These are phyloP conservation scores for Poeciliopsis retropinna DNA, from an alignment of 2,113 vertebrate genomes.

Conservation along the genomic window DNA sequence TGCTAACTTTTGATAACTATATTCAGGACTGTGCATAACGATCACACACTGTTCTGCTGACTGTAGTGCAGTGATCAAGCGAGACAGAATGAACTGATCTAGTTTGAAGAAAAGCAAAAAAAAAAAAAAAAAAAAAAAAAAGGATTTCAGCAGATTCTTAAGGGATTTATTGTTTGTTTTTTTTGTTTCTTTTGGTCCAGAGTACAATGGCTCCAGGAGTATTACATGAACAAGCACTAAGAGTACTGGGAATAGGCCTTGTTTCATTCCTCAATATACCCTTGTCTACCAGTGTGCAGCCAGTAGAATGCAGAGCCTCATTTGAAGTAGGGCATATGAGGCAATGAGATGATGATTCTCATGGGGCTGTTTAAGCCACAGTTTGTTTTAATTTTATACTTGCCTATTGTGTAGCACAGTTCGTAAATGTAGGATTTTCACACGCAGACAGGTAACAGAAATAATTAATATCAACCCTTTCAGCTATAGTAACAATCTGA, in stretches of 20 bases:
- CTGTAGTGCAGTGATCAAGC: background rate
- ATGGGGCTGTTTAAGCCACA: constrained; percentile 27
- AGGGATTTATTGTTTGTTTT: no score
- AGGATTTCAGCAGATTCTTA: background rate
- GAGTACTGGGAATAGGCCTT: constrained; percentile 35
- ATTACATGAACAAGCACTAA: constrained; percentile 32
- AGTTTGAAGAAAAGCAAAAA: background rate
- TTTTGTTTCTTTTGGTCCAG: background rate
- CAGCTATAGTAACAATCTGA: background rate
- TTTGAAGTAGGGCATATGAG: constrained; percentile 33
- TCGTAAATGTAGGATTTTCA: background rate
- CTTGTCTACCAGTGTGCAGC: constrained; percentile 18
- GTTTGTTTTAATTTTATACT: constrained; percentile 17
- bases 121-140: background rate
- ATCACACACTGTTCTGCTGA: background rate
- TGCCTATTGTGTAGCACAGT: constrained; percentile 3
- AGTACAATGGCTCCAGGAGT: constrained; percentile 36
- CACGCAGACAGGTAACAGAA: background rate
- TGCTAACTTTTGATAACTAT: background rate
- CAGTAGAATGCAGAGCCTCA: constrained; percentile 19
- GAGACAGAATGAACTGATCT: background rate
- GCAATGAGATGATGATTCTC: constrained; percentile 8
- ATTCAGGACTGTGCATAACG: constrained; percentile 42
- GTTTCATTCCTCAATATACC: constrained; percentile 41
- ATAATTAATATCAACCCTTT: background rate